These are phyloP conservation scores for Acanthurus leucopareius DNA, from an alignment of 2,797 vertebrate species.

Conservation along the genomic window DNA sequence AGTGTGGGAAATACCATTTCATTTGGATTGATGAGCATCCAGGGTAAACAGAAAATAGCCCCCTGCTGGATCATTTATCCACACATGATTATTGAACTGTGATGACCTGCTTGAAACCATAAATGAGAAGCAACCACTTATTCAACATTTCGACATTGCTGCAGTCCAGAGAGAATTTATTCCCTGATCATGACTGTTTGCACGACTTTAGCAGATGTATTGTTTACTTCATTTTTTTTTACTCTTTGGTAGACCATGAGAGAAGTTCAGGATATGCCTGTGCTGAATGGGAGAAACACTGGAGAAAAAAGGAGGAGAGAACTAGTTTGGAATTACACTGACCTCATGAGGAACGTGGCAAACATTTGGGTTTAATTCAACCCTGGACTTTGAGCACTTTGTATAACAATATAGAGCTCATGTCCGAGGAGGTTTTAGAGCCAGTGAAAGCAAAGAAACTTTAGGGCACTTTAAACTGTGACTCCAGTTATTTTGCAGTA, in stretches of 20 bases:
- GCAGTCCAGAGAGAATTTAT: conserved; percentile 14
- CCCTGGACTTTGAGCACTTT: conserved; percentile 49
- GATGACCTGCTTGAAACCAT: conserved; percentile 30
- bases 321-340: conserved; percentile 58
- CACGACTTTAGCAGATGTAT: conserved; percentile 29
- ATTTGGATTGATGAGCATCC: conserved; percentile 48
- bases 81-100: conserved; percentile 31
- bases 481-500: conserved; percentile 18
- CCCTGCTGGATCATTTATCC: conserved; percentile 39
- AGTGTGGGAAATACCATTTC: conserved; percentile 28
- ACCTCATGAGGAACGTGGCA: conserved; percentile 64
- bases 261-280: conserved; percentile 25
- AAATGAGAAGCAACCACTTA: conserved; percentile 20
- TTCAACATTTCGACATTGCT: conserved; percentile 28
- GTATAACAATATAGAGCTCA: conserved; percentile 54
- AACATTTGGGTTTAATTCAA: conserved; percentile 73
- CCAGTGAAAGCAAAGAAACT: conserved; percentile 58
- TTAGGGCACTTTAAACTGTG: conserved; percentile 18
- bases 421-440: conserved; percentile 43
- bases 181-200: conserved; percentile 40
- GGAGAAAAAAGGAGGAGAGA: conserved; percentile 36
- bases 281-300: conserved; percentile 23
- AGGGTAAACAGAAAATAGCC: conserved; percentile 32
- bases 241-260: conserved; percentile 36
- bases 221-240: conserved; percentile 42